Evolutionary conservation across 2,888 invertebrate genomes (phyloP).

Genomic region (Heterodera filipjevi): DNA sequence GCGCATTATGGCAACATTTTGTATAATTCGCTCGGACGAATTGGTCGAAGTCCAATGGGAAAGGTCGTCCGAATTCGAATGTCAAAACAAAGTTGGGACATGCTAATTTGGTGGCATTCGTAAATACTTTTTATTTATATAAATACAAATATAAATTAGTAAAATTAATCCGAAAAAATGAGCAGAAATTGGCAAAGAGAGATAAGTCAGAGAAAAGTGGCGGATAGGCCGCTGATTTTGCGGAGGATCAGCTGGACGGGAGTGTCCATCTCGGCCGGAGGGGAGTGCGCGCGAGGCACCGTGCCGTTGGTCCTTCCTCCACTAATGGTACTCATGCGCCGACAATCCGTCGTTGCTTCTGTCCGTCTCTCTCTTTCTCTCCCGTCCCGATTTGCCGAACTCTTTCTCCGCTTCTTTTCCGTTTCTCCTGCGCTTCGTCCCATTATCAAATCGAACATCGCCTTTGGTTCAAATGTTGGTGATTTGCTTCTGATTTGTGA

Average conservation of each 20-base stretch:
- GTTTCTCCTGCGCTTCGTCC: background rate
- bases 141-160: no score
- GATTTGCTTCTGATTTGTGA: background rate
- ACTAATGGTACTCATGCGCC: background rate
- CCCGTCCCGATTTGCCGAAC: background rate
- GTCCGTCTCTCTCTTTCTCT: background rate
- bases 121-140: no score
- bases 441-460: background rate
- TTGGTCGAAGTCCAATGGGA: no score
- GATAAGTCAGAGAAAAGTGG: slow-evolving; percentile 43
- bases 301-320: slow-evolving; percentile 22
- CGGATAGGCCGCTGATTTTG: slow-evolving; percentile 46
- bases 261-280: slow-evolving; percentile 19
- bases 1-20: no score
- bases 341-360: background rate
- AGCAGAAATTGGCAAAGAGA: background rate
- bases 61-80: no score
- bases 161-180: background rate
- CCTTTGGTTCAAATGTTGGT: background rate
- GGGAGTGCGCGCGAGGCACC: slow-evolving; percentile 17
- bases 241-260: slow-evolving; percentile 44
- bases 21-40: background rate
- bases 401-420: slow-evolving; percentile 21
- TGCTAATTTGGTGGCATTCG: no score
- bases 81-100: no score